Conservation (phyloP, 2,888 invertebrate species). For the Scaptomyza flava region DNA sequence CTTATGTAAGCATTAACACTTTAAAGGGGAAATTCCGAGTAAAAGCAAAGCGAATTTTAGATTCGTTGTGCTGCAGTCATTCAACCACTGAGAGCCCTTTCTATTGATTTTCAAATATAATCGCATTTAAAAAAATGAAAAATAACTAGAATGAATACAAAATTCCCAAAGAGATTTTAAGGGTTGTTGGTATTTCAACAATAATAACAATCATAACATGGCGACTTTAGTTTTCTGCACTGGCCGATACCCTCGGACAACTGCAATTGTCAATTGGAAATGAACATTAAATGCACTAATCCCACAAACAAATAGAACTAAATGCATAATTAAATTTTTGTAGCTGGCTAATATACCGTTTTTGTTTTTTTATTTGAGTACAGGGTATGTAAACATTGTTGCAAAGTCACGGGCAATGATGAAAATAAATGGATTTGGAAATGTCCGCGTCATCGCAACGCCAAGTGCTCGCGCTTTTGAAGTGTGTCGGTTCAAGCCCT, state of each 20-base stretch:
- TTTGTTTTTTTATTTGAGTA: background rate
- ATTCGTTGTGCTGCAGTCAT: background rate
- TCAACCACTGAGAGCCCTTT: background rate
- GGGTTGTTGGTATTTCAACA: constrained; percentile 50
- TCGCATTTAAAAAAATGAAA: background rate
- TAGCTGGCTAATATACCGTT: background rate
- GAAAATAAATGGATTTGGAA: constrained; percentile 83
- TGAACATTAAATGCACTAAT: too few species aligned
- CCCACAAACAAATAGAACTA: too few species aligned
- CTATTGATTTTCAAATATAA: constrained; percentile 13
- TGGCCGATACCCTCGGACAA: background rate
- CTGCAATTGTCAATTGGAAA: too few species aligned
- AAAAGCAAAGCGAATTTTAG: background rate
- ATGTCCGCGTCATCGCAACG: constrained; percentile 68
- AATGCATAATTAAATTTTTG: background rate
- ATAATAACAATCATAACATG: constrained; percentile 34
- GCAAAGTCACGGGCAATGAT: constrained; percentile 82
- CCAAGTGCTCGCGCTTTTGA: constrained; percentile 16
- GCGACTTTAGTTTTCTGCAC: background rate
- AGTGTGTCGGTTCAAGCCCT: constrained; percentile 4
- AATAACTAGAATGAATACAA: constrained; percentile 20
- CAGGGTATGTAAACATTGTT: constrained; percentile 34
- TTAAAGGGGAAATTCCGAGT: background rate
- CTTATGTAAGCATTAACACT: too few species aligned
- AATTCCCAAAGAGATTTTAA: constrained; percentile 21